Percentiles rank a stretch among this genome's conserved stretches.
These are phyloP conservation scores for Pseudolaguvia tuberculata DNA, from an alignment of 2,113 vertebrate species.

Conservation along the genomic window DNA sequence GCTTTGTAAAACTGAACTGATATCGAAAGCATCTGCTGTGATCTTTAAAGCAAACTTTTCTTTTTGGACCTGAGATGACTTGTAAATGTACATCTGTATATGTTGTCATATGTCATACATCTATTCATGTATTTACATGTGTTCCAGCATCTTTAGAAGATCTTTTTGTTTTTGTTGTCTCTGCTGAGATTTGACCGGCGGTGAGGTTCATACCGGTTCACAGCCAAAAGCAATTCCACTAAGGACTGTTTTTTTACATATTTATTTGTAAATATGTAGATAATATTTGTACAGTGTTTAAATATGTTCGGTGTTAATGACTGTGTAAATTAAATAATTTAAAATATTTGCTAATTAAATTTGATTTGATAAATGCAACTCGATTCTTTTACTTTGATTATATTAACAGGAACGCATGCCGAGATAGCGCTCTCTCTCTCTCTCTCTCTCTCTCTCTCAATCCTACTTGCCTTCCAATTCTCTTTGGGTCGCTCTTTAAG, in stretches of 20 bases:
- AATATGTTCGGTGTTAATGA: conserved; percentile 60
- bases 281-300: conserved; percentile 59
- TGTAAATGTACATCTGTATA: conserved; percentile 46
- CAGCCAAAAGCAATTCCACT: background rate
- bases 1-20: conserved; percentile 1
- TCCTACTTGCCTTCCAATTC: background rate
- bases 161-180: background rate
- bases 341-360: conserved; percentile 31
- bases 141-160: conserved; percentile 12
- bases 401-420: too few relatives aligned
- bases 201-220: background rate
- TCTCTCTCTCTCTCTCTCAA: background rate
- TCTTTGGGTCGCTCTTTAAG: background rate
- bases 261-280: conserved; percentile 62
- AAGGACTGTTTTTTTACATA: conserved; percentile 54
- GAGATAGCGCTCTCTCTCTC: too few relatives aligned
- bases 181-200: background rate
- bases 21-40: background rate
- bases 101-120: conserved; percentile 61
- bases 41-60: conserved; percentile 28
- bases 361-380: conserved; percentile 44
- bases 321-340: conserved; percentile 58
- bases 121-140: conserved; percentile 45
- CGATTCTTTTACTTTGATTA: conserved; percentile 20
- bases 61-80: conserved; percentile 46